These are phyloP conservation scores for Arion vulgaris DNA, from an alignment of 1,140 invertebrate genomes.

Conservation along the genomic window DNA sequence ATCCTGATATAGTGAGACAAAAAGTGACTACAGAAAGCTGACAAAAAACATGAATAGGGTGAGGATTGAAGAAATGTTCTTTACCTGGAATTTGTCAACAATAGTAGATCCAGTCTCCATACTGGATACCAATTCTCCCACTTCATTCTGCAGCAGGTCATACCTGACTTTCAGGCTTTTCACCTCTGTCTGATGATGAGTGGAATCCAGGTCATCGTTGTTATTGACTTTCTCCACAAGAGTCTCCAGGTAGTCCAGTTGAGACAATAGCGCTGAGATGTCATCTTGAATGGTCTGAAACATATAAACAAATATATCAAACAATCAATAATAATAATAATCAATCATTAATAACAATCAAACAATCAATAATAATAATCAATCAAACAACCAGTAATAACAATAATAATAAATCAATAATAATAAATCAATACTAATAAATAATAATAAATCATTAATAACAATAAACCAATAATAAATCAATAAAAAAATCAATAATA, in stretches of 20 bases:
- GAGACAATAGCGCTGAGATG: constrained; percentile 79
- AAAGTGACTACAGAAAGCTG: too few species aligned
- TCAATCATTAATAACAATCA: too few species aligned
- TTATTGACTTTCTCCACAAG: constrained; percentile 83
- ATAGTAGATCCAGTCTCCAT: constrained; percentile 87
- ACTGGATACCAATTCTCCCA: constrained; percentile 85
- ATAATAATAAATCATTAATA: too few species aligned
- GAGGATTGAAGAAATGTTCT: background rate
- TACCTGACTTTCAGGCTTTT: constrained; percentile 83
- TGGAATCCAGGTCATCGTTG: constrained; percentile 78
- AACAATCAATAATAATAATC: too few species aligned
- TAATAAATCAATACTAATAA: too few species aligned
- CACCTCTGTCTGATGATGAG: constrained; percentile 84
- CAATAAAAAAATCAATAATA: too few species aligned
- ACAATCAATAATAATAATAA: too few species aligned
- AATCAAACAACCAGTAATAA: too few species aligned
- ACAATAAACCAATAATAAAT: too few species aligned
- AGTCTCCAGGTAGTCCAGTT: constrained; percentile 79
- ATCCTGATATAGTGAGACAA: too few species aligned
- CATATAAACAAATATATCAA: background rate
- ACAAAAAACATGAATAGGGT: too few species aligned
- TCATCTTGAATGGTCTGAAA: constrained; percentile 72
- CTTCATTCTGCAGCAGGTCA: constrained; percentile 82
- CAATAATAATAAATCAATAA: too few species aligned
- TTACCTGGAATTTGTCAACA: constrained; percentile 79